Percentiles rank a stretch among this genome's conserved stretches.
Conservation (phyloP, 2,797 vertebrate species). For the Pseudopleuronectes americanus region DNA sequence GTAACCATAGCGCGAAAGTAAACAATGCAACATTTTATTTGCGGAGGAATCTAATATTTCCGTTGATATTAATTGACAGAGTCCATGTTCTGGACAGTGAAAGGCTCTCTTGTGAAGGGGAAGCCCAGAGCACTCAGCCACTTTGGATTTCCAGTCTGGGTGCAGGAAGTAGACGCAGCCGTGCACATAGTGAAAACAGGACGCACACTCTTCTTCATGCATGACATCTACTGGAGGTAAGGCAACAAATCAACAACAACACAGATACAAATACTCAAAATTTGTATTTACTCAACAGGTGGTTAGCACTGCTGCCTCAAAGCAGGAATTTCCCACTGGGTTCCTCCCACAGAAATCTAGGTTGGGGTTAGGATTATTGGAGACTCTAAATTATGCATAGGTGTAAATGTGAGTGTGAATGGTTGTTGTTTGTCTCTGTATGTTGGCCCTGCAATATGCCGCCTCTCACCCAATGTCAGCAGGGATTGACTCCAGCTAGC, state of each 20-base stretch:
- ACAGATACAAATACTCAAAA: not conserved
- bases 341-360: too few relatives aligned
- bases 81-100: conserved; percentile 83
- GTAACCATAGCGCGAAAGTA: not conserved
- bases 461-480: too few relatives aligned
- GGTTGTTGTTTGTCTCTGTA: too few relatives aligned
- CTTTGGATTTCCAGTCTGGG: conserved; percentile 81
- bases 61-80: conserved; percentile 52
- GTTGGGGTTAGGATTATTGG: too few relatives aligned
- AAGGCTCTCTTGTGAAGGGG: conserved; percentile 74
- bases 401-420: too few relatives aligned
- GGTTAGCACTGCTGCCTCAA: too few relatives aligned
- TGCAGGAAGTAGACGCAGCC: conserved; percentile 81
- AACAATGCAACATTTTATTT: not conserved
- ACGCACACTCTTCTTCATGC: conserved; percentile 84
- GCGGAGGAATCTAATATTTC: not conserved
- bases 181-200: conserved; percentile 80
- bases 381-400: too few relatives aligned
- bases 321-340: too few relatives aligned
- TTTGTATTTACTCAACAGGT: too few relatives aligned
- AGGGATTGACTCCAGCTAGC: too few relatives aligned
- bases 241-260: not conserved
- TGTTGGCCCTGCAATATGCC: too few relatives aligned
- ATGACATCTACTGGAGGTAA: conserved; percentile 86
- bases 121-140: conserved; percentile 75